Base-by-base conservation (phyloP, 64 coral and sea anemone species). In the Dendronephthya gigantea region DNA sequence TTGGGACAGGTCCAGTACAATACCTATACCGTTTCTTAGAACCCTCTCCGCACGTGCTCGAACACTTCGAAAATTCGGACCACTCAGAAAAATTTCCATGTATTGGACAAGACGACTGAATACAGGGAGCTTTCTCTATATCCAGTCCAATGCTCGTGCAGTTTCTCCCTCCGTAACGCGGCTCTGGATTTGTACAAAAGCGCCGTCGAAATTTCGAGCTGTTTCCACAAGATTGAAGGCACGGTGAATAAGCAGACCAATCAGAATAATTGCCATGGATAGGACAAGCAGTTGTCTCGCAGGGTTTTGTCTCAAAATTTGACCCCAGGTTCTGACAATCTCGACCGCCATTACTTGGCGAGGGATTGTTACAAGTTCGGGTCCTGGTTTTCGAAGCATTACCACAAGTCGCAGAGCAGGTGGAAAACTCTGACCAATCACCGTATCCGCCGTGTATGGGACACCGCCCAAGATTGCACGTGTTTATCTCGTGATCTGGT, bases 31-130 rank as follows among this genome's bases (percentile, higher is more conserved):
- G 82, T 27, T 19, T 89, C 82, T 56, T 87, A 4, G 59, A 22
- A 23, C 95, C 89, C 28, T 40, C 88, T 15, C 88, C 83, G 41
- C 95, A 98, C 1, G 89, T 93, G 0, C 49, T 87, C 1, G 89
- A 91, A 83, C 95, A 98, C 9, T 23, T 30, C n/a, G 87, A 43
- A 84, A 84, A 98, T 36, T 85, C 43, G 0, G 95, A 91, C 95
- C 95, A 98, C 12, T 82, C 40, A 9, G 86, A 93, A 49, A 89
- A 98, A 50, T 90, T 87, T 30, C 95, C 95, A 55, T 97, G 39
- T 38, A 97, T 88, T 0, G 94, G 91, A 36, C 94, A 97, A 23
- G 86, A 83, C 11, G 88, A 0, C 40, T 79, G 34, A 58, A 89
- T 90, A 62, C 94, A 97, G 17, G 40, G 74, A 43, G 76, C 9